Base-by-base conservation (phyloP, 2,113 vertebrate species). In the Limnothrissa miodon region DNA sequence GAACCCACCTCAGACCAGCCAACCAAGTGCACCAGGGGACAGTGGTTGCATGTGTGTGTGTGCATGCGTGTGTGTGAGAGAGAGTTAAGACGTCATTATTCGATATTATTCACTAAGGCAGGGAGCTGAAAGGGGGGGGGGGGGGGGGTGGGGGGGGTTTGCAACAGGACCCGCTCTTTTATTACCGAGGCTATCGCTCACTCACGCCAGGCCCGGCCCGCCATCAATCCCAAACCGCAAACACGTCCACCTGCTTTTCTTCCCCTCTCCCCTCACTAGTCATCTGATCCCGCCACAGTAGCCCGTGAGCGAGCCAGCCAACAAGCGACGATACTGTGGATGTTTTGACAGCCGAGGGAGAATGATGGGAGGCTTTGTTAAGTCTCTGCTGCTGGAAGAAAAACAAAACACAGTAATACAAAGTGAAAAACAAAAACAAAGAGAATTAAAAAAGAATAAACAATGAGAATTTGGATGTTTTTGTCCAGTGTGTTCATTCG, bases 51-150 rank as follows among this genome's bases (percentile, higher is more conserved):
- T 3, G 87, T n/a, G 56, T n/a, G 56, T 21, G 56, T 19, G 56
- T 19, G 56, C 1, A 11, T 4, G 48, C 15, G 4, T 86, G 2
- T 42, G 42, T 42, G 42, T 42, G 83, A 83, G 17, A 39, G 33
- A 59, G 90, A 89, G 91, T 91, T 90, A 90, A 90, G 90, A 91
- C 91, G 90, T 93, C 86, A 93, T 93, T 90, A 92, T 90, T 86
- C 86, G 87, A 91, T 89, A 88, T 92, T 88, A 92, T 92, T 89
- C 90, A 90, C 89, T 84, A 53, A 84, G 83, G 84, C 88, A 89
- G 82, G 53, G 85, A 82, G 86, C 85, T 83, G 80, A 39, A 79
- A 78, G 36, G 66, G 85, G 85, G 74, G 86, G 33, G 88, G 82
- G 78, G 87, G 81, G 87, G 81, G 85, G 74, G 86, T 39, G 88